A percentile compares a stretch with the other conserved stretches of the same genome.
Evolutionary conservation across 2,797 vertebrate species (phyloP).

Genomic region (Enteromius argenteus): DNA sequence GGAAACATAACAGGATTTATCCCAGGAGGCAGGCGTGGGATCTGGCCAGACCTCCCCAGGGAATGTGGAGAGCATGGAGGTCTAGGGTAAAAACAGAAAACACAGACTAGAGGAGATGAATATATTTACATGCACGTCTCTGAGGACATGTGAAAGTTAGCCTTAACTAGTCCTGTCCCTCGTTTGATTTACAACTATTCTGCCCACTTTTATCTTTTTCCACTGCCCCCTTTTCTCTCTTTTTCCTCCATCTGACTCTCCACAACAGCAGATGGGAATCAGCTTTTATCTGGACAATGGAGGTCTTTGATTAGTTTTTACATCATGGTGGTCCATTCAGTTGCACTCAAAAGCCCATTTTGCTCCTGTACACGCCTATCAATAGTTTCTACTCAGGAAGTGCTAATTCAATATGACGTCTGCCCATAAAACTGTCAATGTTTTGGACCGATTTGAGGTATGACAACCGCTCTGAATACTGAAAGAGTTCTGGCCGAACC

Average conservation of each 20-base stretch:
- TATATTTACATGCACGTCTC: slow-evolving; percentile 43
- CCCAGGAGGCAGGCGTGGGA: slow-evolving; percentile 56
- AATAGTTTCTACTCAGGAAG: slow-evolving; percentile 21
- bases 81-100: slow-evolving; percentile 64
- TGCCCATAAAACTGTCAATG: neutral
- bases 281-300: slow-evolving; percentile 72
- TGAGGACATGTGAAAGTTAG: slow-evolving; percentile 51
- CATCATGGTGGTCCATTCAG: slow-evolving; percentile 66
- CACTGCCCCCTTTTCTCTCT: slow-evolving; percentile 8
- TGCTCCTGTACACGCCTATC: slow-evolving; percentile 16
- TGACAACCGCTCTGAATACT: neutral
- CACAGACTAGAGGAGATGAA: slow-evolving; percentile 60
- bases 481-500: neutral
- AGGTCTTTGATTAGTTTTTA: slow-evolving; percentile 69
- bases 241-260: slow-evolving; percentile 35
- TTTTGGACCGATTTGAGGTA: neutral
- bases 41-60: slow-evolving; percentile 60
- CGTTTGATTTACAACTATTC: slow-evolving; percentile 73
- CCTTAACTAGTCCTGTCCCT: slow-evolving; percentile 36
- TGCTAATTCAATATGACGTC: neutral
- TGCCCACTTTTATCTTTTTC: slow-evolving; percentile 58
- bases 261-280: slow-evolving; percentile 70
- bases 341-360: slow-evolving; percentile 46
- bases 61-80: slow-evolving; percentile 67
- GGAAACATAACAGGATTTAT: slow-evolving; percentile 68